Percentiles rank a stretch among this genome's conserved stretches.
phyloP scores from a whole-genome alignment of 2,888 invertebrate genomes.

The Trichogramma dendrolimi region DNA sequence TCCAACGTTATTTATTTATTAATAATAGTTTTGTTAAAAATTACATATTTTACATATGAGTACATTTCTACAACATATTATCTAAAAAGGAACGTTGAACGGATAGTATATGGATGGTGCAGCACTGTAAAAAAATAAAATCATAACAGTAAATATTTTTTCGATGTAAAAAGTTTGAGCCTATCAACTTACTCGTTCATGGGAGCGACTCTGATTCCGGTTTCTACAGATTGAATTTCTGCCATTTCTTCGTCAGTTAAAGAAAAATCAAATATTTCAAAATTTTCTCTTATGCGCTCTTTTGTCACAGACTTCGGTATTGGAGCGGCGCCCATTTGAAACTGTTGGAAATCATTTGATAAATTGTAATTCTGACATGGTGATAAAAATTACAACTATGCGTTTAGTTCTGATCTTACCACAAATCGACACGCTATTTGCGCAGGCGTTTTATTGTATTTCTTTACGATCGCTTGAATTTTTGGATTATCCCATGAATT shows the following conservation, averaged over 20 bases:
- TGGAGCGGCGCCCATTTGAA: constrained; percentile 53
- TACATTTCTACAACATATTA: background rate
- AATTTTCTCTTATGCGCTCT: constrained; percentile 61
- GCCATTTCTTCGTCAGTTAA: constrained; percentile 56
- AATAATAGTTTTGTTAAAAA: background rate
- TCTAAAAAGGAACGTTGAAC: constrained; percentile 12
- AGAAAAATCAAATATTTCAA: constrained; percentile 62
- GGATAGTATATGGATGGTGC: constrained; percentile 7
- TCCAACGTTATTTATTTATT: too few species aligned
- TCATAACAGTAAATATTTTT: background rate
- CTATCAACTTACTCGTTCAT: constrained; percentile 57
- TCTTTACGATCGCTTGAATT: constrained; percentile 60
- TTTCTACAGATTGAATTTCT: constrained; percentile 53
- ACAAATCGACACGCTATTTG: constrained; percentile 68
- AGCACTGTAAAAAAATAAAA: constrained; percentile 2
- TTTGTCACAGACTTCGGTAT: constrained; percentile 66
- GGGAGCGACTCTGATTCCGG: constrained; percentile 62
- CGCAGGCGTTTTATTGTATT: constrained; percentile 64
- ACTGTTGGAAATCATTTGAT: constrained; percentile 28
- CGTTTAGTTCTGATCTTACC: constrained; percentile 43
- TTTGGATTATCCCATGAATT: constrained; percentile 42
- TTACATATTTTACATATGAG: constrained; percentile 1
- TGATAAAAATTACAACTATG: background rate
- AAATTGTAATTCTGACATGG: background rate
- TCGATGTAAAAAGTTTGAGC: background rate